Evolutionary conservation across 2,113 vertebrate species (phyloP).

Genomic region (Plectropomus leopardus): DNA sequence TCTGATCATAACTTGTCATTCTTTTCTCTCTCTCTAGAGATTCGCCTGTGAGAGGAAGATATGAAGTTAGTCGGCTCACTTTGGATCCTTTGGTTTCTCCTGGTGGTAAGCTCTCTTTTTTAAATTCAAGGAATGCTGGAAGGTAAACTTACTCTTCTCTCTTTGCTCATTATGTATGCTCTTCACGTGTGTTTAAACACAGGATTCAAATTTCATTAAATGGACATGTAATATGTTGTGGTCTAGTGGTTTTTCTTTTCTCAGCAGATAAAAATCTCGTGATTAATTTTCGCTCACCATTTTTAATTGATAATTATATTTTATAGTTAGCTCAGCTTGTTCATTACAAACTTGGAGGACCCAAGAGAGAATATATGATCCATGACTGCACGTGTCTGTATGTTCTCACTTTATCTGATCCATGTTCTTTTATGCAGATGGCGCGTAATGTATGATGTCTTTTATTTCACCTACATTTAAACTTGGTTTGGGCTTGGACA

Average conservation of each 20-base stretch:
- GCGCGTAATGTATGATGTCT: background rate
- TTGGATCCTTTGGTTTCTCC: conserved; percentile 76
- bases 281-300: conserved; percentile 62
- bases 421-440: conserved; percentile 11
- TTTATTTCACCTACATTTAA: background rate
- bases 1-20: conserved; percentile 31
- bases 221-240: conserved; percentile 31
- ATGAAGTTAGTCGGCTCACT: conserved; percentile 75
- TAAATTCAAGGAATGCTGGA: conserved; percentile 1
- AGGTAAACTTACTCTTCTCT: conserved; percentile 5
- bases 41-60: conserved; percentile 64
- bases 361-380: conserved; percentile 41
- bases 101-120: conserved; percentile 77
- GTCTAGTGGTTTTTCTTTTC: conserved; percentile 43
- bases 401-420: background rate
- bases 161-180: conserved; percentile 9
- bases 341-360: conserved; percentile 58
- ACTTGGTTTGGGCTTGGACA: background rate
- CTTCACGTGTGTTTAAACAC: background rate
- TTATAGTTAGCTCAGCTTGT: conserved; percentile 64
- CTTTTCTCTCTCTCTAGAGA: conserved; percentile 62
- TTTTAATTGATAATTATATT: conserved; percentile 38
- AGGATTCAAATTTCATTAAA: conserved; percentile 26
- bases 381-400: conserved; percentile 23
- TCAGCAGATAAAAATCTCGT: conserved; percentile 28